Evolutionary conservation across 2,113 vertebrate genomes (phyloP).

Genomic region (Bostrychus sinensis): DNA sequence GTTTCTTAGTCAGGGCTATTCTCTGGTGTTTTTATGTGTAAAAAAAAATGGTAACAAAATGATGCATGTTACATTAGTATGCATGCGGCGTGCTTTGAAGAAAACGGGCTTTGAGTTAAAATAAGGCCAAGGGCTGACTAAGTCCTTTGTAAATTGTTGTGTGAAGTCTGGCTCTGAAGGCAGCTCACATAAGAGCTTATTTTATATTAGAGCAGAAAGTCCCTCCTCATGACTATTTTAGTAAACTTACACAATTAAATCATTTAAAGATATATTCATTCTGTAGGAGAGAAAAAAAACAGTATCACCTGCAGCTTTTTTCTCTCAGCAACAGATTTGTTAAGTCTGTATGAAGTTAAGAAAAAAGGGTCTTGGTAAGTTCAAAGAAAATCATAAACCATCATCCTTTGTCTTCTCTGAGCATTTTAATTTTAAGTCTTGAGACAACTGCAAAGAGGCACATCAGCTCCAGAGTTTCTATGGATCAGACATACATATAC

Average conservation of each 20-base stretch:
- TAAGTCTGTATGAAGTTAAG: constrained; percentile 13
- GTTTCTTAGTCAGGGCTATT: not conserved
- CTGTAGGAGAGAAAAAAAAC: not conserved
- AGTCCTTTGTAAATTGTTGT: not conserved
- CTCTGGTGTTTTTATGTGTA: not conserved
- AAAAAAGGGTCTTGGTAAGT: too few relatives aligned
- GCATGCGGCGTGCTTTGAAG: not conserved
- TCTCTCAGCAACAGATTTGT: constrained; percentile 13
- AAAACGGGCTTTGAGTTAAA: constrained; percentile 1
- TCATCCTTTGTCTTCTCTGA: too few relatives aligned
- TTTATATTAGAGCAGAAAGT: not conserved
- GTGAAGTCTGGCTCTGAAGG: constrained; percentile 8
- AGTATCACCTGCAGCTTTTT: constrained; percentile 16
- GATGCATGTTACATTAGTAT: constrained; percentile 1
- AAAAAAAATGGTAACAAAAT: not conserved
- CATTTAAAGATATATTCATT: constrained; percentile 7
- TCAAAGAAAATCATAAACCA: too few relatives aligned
- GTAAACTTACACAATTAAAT: constrained; percentile 17
- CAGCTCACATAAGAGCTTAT: not conserved
- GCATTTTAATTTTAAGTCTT: too few relatives aligned
- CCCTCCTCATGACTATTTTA: constrained; percentile 11
- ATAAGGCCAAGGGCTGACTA: constrained; percentile 9
- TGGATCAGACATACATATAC: too few relatives aligned
- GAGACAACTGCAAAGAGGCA: too few relatives aligned
- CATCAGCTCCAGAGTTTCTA: too few relatives aligned